phyloP scores from a whole-genome alignment of 2,888 invertebrate genomes.

The Eupithecia subumbrata region DNA sequence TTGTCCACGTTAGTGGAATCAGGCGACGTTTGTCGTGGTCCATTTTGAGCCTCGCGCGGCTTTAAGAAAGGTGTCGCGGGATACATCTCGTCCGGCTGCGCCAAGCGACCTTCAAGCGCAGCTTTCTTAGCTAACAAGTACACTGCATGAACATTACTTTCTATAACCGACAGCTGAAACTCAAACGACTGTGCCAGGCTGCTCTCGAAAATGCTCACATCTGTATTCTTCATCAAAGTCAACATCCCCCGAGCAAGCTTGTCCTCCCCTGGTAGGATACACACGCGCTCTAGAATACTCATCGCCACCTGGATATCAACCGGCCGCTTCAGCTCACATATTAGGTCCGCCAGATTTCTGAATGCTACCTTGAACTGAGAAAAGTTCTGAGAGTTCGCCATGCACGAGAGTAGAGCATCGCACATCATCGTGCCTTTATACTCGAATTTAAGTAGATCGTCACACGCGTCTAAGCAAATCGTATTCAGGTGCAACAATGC shows the following conservation, averaged over 20 bases:
- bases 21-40: conserved; percentile 58
- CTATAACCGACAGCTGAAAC: conserved; percentile 48
- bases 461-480: conserved; percentile 52
- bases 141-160: conserved; percentile 47
- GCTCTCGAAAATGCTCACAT: conserved; percentile 54
- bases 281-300: conserved; percentile 66
- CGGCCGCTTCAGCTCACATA: conserved; percentile 50
- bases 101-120: not conserved
- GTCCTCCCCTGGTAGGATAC: conserved; percentile 65
- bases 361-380: conserved; percentile 69
- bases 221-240: conserved; percentile 59
- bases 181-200: conserved; percentile 59
- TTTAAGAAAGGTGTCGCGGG: not conserved
- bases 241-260: conserved; percentile 55
- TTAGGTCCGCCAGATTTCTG: conserved; percentile 60
- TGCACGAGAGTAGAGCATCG: conserved; percentile 60
- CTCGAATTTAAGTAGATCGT: conserved; percentile 54
- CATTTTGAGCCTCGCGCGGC: not conserved
- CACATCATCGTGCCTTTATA: conserved; percentile 50
- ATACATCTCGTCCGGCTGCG: not conserved
- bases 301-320: conserved; percentile 56
- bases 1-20: conserved; percentile 66
- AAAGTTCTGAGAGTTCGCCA: conserved; percentile 72
- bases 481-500: conserved; percentile 62
- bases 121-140: conserved; percentile 43